Base-by-base conservation (phyloP, 2,113 vertebrate genomes). In the Tetraodon nigroviridis region DNA sequence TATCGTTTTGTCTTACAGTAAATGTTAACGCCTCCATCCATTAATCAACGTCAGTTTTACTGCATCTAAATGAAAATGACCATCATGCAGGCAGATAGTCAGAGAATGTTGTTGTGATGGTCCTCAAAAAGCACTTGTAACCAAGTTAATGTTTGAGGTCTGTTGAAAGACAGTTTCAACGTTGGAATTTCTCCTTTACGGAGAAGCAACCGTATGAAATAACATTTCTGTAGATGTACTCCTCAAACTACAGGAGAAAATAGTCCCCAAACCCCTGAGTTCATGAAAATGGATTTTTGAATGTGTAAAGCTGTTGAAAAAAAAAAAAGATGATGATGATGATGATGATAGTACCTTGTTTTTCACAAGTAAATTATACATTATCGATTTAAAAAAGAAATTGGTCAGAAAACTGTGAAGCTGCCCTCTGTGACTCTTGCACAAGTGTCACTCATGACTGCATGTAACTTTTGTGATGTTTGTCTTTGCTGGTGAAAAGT, bases 71-170 rank as follows among this genome's bases (percentile, higher is more conserved):
- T 58, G 71, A n/a, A 57, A 49, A 51, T 20, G 41, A 44, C 18
- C 10, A 71, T 27, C 6, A 57, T 10, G 7, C n/a, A 17, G 15
- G 44, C 17, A 46, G 44, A 46, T 46, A 17, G n/a, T 17, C 51
- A 58, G 49, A n/a, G 56, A 54, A 65, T 41, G 21, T 4, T 40
- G 2, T 52, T 32, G 2, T 55, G 56, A 52, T 78, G 58, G 55
- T 73, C 11, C 56, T 61, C 70, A 14, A 64, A 47, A 73, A 54
- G 32, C 44, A 73, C 53, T 65, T 58, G 11, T n/a, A 60, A 21
- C 8, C 17, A 51, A 55, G 52, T 51, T 21, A 29, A 27, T 49
- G 21, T 6, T 8, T 15, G 37, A 68, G 14, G 32, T 37, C 32
- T 37, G 6, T 37, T 37, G 10, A 11, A 10, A 37, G 24, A 37